Conservation (phyloP, 2,888 invertebrate genomes). For the Sinopyrophorus schimmeli region DNA sequence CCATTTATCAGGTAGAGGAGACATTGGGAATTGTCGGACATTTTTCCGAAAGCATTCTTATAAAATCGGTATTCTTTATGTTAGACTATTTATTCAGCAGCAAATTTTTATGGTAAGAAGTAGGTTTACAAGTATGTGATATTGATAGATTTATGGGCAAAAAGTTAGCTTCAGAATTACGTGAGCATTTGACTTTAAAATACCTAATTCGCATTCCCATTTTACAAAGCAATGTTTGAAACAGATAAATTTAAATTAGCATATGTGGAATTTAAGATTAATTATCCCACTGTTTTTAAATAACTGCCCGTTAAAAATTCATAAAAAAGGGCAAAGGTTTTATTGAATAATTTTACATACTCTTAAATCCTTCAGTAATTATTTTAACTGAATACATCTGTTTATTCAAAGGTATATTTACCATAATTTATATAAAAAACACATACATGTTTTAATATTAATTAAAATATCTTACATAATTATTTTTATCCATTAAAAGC, state of each 20-base stretch:
- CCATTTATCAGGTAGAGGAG: slow-evolving; percentile 44
- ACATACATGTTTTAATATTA: too few species aligned
- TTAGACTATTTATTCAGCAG: slow-evolving; percentile 30
- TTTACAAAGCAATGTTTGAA: neutral
- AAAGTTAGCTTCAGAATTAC: slow-evolving; percentile 19
- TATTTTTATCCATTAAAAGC: too few species aligned
- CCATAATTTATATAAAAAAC: too few species aligned
- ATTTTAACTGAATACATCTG: too few species aligned
- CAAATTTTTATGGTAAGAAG: slow-evolving; percentile 32
- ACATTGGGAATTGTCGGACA: slow-evolving; percentile 40
- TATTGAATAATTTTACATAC: too few species aligned
- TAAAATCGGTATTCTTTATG: slow-evolving; percentile 33
- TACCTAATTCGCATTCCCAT: slow-evolving; percentile 1
- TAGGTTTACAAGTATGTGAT: slow-evolving; percentile 20
- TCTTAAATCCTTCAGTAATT: too few species aligned
- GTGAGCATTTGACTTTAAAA: slow-evolving; percentile 20
- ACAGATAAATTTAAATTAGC: neutral
- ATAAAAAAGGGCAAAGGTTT: too few species aligned
- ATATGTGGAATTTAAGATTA: too few species aligned
- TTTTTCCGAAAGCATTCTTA: slow-evolving; percentile 40
- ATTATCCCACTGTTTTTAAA: too few species aligned
- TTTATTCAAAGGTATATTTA: too few species aligned
- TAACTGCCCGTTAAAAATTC: too few species aligned
- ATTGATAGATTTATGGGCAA: slow-evolving; percentile 27
- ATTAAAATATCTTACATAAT: too few species aligned